Conservation (phyloP, 2,113 vertebrate genomes). For the Larimichthys polyactis region DNA sequence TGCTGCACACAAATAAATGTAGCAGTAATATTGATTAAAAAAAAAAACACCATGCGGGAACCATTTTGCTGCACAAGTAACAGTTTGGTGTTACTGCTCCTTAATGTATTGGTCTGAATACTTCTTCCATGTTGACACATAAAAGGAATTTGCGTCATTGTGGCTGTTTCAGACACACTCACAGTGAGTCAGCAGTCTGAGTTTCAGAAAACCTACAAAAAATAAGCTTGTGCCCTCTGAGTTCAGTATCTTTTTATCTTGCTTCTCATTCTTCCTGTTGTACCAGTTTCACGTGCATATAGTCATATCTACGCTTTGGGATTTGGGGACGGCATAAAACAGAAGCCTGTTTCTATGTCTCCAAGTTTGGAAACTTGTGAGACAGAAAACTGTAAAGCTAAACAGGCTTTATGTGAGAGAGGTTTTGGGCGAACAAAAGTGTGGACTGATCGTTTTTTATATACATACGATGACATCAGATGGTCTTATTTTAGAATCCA, state of each 20-base stretch:
- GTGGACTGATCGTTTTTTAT: background rate
- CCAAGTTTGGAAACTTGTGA: background rate
- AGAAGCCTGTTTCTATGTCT: background rate
- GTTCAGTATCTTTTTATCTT: too few species aligned
- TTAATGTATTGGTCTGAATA: too few species aligned
- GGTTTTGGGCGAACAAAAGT: background rate
- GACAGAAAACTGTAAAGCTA: background rate
- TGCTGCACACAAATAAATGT: too few species aligned
- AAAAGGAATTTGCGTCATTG: background rate
- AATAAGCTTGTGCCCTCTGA: background rate
- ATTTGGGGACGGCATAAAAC: background rate
- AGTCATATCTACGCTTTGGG: background rate
- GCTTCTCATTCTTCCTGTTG: background rate
- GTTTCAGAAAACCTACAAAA: background rate
- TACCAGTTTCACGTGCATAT: too few species aligned
- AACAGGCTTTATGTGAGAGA: background rate
- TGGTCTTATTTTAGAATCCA: slow-evolving; percentile 7
- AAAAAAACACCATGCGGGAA: too few species aligned
- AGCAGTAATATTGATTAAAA: too few species aligned
- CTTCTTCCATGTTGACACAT: background rate
- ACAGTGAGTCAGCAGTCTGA: background rate
- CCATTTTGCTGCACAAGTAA: too few species aligned
- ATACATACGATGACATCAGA: background rate
- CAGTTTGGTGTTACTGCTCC: too few species aligned
- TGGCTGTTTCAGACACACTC: background rate